Conservation (phyloP, 2,888 invertebrate genomes). For the Morpho achilles region DNA sequence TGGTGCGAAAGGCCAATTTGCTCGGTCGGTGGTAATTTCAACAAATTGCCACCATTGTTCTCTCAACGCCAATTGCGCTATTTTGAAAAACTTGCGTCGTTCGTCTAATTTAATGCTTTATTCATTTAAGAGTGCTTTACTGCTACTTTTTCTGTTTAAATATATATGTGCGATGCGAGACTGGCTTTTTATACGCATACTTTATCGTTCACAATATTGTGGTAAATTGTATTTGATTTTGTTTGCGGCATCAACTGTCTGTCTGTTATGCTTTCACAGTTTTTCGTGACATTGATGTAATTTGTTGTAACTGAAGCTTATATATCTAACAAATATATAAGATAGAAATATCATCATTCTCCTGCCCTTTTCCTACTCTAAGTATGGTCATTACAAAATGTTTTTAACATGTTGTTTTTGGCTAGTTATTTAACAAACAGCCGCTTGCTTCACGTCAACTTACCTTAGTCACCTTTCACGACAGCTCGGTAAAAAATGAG, state of each 20-base stretch:
- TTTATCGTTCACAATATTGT: neutral
- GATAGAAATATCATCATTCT: too few relatives aligned
- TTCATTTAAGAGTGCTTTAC: slow-evolving; percentile 19
- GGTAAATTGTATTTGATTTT: neutral
- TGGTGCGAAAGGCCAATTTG: slow-evolving; percentile 28
- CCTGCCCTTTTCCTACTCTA: too few relatives aligned
- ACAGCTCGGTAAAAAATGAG: too few relatives aligned
- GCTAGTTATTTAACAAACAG: too few relatives aligned
- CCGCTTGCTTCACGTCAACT: too few relatives aligned
- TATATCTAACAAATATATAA: too few relatives aligned
- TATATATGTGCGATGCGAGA: neutral
- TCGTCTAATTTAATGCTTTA: slow-evolving; percentile 26
- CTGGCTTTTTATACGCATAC: neutral
- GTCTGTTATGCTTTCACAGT: too few relatives aligned
- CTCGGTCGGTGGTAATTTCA: slow-evolving; percentile 46
- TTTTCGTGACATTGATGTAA: too few relatives aligned
- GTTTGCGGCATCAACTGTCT: too few relatives aligned
- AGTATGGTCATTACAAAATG: too few relatives aligned
- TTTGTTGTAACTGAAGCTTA: neutral
- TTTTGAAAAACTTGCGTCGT: slow-evolving; percentile 30
- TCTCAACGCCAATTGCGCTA: slow-evolving; percentile 26
- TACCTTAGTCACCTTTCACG: too few relatives aligned
- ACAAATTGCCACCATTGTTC: slow-evolving; percentile 66
- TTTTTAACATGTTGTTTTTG: too few relatives aligned
- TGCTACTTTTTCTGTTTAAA: slow-evolving; percentile 4